Evolutionary conservation across 2,888 invertebrate species (phyloP), one percentile per base, ranked within the genome.

Genomic region (Cosmorhoe ocellata): DNA sequence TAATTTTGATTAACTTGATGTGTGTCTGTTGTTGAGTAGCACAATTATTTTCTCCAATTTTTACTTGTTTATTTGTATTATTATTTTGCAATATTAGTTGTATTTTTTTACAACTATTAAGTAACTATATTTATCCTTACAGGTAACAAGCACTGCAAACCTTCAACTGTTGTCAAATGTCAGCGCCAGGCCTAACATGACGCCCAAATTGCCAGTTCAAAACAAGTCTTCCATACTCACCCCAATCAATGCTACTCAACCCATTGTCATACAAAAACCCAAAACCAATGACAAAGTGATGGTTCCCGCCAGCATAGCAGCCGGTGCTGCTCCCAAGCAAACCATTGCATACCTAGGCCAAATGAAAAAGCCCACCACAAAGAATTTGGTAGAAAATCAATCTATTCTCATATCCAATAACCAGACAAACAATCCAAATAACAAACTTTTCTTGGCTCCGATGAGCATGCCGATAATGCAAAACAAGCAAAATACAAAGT

Each of bases 251-350:
- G 57, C 79, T 33, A 74, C 84, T 33, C 91, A 91, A 61, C 91
- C 92, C 4, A 87, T 93, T 58, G 91, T 92, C 26, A 89, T 93
- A 55, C 92, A 92, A 62, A 92, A 92, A 71, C 83, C 91, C 12
- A 90, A 88, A 63, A 57, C 74, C 3, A 85, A 74, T 61, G 84
- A 91, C 38, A 90, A 91, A 64, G 82, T 90, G 71, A 84, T 91
- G 49, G 86, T 90, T 1, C 91, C 92, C 0, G 90, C 91, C 18
- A 86, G 82, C 57, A 84, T 90, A 33, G 81, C 89, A 4, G 79
- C 90, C 0, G 73, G 79, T 33, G 66, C 73, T 46, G 75, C 81
- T 1, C 66, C 78, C 10, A 92, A 92, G 70, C 90, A 90, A 57
- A 79, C 91, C 1, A 85, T 91, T 24, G 87, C 92, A 39, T 92